Conservation (phyloP, 2,113 vertebrate genomes). For the Aix galericulata region DNA sequence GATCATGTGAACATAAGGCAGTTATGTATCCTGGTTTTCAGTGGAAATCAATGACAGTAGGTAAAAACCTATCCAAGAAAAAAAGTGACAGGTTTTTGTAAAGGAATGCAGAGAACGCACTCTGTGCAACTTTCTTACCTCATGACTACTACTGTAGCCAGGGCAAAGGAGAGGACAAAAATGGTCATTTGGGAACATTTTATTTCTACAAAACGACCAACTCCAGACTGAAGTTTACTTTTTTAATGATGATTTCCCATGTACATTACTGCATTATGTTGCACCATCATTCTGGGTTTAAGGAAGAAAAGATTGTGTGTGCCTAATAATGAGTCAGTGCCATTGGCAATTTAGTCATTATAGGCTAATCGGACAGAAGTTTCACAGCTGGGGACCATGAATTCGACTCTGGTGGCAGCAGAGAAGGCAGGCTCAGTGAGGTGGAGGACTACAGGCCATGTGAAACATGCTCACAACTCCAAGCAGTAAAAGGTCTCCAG, state of each 20-base stretch:
- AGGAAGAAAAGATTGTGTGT: neutral
- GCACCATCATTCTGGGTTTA: neutral
- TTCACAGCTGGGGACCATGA: neutral
- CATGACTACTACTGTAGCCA: neutral
- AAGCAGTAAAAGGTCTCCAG: neutral
- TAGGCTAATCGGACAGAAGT: neutral
- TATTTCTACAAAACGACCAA: neutral
- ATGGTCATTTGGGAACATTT: neutral
- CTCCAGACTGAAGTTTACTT: neutral
- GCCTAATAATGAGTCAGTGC: neutral
- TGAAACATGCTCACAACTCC: neutral
- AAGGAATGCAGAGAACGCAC: neutral
- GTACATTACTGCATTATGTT: accelerated
- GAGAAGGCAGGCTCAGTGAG: neutral
- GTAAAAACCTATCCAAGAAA: neutral
- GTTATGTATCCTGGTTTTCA: neutral
- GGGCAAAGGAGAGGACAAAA: neutral
- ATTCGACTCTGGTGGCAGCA: neutral
- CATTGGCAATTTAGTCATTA: neutral
- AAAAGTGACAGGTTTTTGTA: neutral
- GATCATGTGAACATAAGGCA: neutral
- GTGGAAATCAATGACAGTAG: neutral
- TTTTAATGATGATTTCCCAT: neutral
- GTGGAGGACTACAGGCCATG: neutral
- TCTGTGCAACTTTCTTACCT: neutral